A percentile compares a stretch with the other conserved stretches of the same genome.
Evolutionary conservation across 2,888 invertebrate species (phyloP).

Genomic region (Lithophane ornitopus): DNA sequence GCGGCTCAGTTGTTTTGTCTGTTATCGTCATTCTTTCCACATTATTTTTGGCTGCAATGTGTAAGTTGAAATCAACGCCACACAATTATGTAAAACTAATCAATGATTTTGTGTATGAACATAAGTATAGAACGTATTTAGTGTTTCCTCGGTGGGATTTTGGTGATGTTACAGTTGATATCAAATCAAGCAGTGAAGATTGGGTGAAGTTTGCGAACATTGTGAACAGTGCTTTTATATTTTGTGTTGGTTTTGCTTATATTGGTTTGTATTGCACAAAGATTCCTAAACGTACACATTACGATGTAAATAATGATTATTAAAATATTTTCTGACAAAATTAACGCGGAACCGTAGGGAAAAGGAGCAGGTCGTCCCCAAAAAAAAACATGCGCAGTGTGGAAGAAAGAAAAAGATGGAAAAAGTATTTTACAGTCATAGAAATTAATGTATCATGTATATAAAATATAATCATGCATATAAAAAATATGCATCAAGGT

Average conservation of each 20-base stretch:
- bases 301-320: background rate
- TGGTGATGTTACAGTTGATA: slow-evolving; percentile 31
- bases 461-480: too few relatives aligned
- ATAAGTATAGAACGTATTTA: slow-evolving; percentile 57
- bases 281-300: slow-evolving; percentile 64
- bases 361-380: too few relatives aligned
- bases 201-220: slow-evolving; percentile 72
- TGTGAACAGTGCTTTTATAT: slow-evolving; percentile 66
- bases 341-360: too few relatives aligned
- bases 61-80: slow-evolving; percentile 54
- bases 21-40: slow-evolving; percentile 63
- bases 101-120: slow-evolving; percentile 65
- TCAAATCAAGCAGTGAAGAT: slow-evolving; percentile 37
- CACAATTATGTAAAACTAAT: slow-evolving; percentile 62
- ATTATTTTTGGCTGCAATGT: slow-evolving; percentile 64
- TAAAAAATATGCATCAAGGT: too few relatives aligned
- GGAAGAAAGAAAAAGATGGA: too few relatives aligned
- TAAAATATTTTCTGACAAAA: background rate
- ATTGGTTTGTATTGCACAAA: slow-evolving; percentile 64
- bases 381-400: too few relatives aligned
- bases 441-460: too few relatives aligned
- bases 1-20: slow-evolving; percentile 71
- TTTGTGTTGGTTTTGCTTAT: slow-evolving; percentile 63
- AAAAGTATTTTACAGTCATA: too few relatives aligned
- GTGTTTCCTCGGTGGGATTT: slow-evolving; percentile 69